Base-by-base conservation (phyloP, 2,797 vertebrate genomes). In the Acrossocheilus wenchowensis region DNA sequence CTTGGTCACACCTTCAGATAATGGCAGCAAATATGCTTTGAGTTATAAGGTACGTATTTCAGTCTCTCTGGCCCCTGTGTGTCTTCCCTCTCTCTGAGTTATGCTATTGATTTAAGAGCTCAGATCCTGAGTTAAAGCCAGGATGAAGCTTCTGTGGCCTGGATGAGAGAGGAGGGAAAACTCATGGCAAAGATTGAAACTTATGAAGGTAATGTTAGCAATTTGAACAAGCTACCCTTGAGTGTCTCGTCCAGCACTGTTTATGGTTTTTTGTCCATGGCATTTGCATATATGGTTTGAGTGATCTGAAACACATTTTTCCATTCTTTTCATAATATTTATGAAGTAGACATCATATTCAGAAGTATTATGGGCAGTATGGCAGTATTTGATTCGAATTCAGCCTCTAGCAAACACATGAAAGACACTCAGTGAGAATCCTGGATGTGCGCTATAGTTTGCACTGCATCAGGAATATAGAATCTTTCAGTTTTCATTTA, bases 1-100 rank as follows among this genome's bases (percentile, higher is more conserved):
- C 85, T 81, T 88, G 87, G 90, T 92, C 87, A 84, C 5, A 60
- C 73, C 72, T 89, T 89, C 87, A 90, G 89, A 86, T 90, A 91
- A 91, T 88, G 90, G 85, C 88, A 88, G 90, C 78, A 90, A 90
- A 89, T 86, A 87, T 83, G 86, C 84, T 83, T 86, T 90, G 90
- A 92, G 86, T 91, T 90, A 91, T 90, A 84, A 57, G 78, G 75
- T 64, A 83, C 81, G 84, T 89, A 88, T 89, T 86, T 86, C 88
- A 86, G 75, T 57, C 81, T 89, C 86, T 83, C 89, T 71, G 85
- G 87, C 78, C 81, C 83, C 75, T 57, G 41, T 87, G 87, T 89
- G 71, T 84, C 48, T 82, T 79, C 83, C 45, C 69, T 77, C 83
- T 84, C 52, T 78, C 45, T 78, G 81, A 92, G 85, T 90, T 88